Conservation (phyloP, 2,797 vertebrate species). For the Tangara arthus region DNA sequence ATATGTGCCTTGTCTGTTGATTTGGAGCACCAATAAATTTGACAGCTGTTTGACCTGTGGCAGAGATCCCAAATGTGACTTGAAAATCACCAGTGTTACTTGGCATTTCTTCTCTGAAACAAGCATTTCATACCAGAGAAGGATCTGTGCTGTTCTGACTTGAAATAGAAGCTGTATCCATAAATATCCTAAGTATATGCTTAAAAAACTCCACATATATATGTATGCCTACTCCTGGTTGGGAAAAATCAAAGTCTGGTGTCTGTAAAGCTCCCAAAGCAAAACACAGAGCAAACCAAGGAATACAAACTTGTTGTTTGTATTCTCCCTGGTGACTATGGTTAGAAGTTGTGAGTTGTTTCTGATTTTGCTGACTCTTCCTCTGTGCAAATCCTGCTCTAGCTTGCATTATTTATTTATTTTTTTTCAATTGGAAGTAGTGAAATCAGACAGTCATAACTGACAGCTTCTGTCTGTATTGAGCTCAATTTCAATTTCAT, state of each 20-base stretch:
- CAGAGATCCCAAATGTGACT: background rate
- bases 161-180: background rate
- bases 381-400: background rate
- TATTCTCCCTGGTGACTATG: background rate
- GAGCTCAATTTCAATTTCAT: background rate
- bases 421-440: background rate
- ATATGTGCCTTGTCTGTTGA: conserved; percentile 5
- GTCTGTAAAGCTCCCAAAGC: background rate
- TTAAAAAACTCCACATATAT: background rate
- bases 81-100: background rate
- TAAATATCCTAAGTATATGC: background rate
- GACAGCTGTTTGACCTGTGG: background rate
- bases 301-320: background rate
- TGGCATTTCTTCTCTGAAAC: background rate
- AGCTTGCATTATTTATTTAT: background rate
- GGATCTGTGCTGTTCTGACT: background rate
- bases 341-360: background rate
- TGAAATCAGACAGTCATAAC: background rate
- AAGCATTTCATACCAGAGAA: background rate
- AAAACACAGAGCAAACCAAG: background rate
- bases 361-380: background rate
- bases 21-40: background rate
- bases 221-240: background rate
- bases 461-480: background rate
- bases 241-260: background rate